Conservation (phyloP, 2,888 invertebrate species). For the Steromphala cineraria region DNA sequence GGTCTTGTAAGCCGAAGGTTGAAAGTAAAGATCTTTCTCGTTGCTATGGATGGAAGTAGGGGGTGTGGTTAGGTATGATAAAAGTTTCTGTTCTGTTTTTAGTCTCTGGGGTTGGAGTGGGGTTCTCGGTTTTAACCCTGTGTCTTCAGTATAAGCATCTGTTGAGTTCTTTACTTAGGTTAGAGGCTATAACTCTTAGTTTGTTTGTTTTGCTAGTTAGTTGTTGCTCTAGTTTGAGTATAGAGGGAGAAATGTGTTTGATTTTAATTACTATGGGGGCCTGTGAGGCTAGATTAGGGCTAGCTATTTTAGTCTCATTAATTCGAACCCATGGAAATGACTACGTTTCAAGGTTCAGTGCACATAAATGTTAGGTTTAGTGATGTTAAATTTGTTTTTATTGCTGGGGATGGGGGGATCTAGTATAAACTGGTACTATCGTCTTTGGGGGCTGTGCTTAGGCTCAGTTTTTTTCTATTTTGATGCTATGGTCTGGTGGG, state of each 20-base stretch:
- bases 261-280: slow-evolving; percentile 72
- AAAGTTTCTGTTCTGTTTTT: not conserved
- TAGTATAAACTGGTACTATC: not conserved
- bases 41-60: not conserved
- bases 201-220: not conserved
- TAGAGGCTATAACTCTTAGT: slow-evolving; percentile 42
- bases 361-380: slow-evolving; percentile 78
- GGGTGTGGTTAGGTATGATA: not conserved
- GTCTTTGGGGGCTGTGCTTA: not conserved
- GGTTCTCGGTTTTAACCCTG: not conserved
- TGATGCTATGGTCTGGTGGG: no score
- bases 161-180: slow-evolving; percentile 38
- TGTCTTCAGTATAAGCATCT: slow-evolving; percentile 41
- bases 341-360: slow-evolving; percentile 80
- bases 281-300: slow-evolving; percentile 81
- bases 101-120: not conserved
- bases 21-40: slow-evolving; percentile 27
- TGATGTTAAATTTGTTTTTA: slow-evolving; percentile 12
- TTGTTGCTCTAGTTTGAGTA: not conserved
- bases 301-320: slow-evolving; percentile 81
- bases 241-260: slow-evolving; percentile 26
- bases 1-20: slow-evolving; percentile 55
- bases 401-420: not conserved
- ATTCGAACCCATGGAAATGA: slow-evolving; percentile 82
- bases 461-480: not conserved